Percentiles rank a stretch among this genome's conserved stretches.
Evolutionary conservation across 2,113 vertebrate species (phyloP).

Genomic region (Corythoichthys haematopterus): DNA sequence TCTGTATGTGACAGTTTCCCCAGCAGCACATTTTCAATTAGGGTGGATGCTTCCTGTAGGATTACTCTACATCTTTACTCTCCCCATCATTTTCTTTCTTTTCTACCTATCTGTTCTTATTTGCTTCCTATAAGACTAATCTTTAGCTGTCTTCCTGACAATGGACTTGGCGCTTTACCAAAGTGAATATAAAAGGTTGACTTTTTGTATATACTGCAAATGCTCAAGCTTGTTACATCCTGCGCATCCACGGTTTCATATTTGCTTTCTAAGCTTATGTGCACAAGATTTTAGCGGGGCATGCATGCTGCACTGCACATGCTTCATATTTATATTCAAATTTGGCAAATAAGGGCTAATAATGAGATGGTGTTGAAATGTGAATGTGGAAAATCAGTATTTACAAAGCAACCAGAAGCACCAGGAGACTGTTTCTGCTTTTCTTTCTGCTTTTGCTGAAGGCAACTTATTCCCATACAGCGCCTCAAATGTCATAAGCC

Average conservation of each 20-base stretch:
- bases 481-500: conserved; percentile 6
- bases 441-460: conserved; percentile 1
- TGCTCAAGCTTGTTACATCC: neutral
- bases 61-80: neutral
- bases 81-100: neutral
- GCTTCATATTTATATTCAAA: neutral
- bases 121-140: neutral
- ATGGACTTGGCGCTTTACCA: neutral
- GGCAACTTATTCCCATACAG: neutral
- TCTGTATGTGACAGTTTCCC: neutral
- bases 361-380: neutral
- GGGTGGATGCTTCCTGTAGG: neutral
- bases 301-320: neutral
- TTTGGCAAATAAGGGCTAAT: neutral
- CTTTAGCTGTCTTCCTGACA: neutral
- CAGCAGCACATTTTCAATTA: neutral
- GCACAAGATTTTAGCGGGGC: neutral
- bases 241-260: neutral
- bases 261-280: neutral
- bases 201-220: neutral
- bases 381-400: neutral
- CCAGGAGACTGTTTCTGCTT: neutral
- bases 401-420: neutral
- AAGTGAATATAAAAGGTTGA: neutral
- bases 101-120: neutral